phyloP scores from a whole-genome alignment of 2,888 invertebrate species.

The Maniola hyperantus region DNA sequence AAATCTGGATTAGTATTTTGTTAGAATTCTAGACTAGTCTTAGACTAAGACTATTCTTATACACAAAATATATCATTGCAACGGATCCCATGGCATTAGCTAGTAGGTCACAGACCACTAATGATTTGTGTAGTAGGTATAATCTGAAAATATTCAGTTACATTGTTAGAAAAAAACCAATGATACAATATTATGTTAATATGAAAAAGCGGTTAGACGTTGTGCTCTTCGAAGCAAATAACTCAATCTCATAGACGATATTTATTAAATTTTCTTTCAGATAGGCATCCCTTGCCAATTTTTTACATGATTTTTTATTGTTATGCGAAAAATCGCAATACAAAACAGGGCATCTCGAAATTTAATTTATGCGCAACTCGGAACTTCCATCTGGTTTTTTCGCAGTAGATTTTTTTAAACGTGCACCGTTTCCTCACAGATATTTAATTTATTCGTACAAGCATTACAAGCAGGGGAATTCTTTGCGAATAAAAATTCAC shows the following conservation, averaged over 20 bases:
- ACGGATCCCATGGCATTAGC: no score
- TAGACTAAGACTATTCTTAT: no score
- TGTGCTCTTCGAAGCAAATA: slow-evolving; percentile 27
- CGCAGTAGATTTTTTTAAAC: slow-evolving; percentile 41
- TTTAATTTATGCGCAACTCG: slow-evolving; percentile 61
- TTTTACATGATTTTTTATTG: slow-evolving; percentile 42
- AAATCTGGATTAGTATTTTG: not conserved
- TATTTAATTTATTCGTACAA: slow-evolving; percentile 45
- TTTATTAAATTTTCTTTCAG: slow-evolving; percentile 41
- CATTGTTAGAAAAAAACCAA: not conserved
- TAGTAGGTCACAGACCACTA: no score
- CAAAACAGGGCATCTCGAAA: slow-evolving; percentile 56
- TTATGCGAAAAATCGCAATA: slow-evolving; percentile 44
- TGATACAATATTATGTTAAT: not conserved
- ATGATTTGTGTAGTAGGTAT: no score
- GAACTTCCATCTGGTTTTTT: slow-evolving; percentile 43
- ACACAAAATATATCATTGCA: not conserved
- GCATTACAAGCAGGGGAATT: slow-evolving; percentile 37
- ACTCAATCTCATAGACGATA: slow-evolving; percentile 33
- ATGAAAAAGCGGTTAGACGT: slow-evolving; percentile 23
- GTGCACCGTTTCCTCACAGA: slow-evolving; percentile 38
- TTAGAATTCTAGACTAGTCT: no score
- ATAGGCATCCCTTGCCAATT: slow-evolving; percentile 37
- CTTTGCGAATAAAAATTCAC: slow-evolving; percentile 57
- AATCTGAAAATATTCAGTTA: not conserved